Percentiles rank a stretch among this genome's conserved stretches.
Conservation (phyloP, 2,113 vertebrate genomes). For the Oreochromis spilurus region DNA sequence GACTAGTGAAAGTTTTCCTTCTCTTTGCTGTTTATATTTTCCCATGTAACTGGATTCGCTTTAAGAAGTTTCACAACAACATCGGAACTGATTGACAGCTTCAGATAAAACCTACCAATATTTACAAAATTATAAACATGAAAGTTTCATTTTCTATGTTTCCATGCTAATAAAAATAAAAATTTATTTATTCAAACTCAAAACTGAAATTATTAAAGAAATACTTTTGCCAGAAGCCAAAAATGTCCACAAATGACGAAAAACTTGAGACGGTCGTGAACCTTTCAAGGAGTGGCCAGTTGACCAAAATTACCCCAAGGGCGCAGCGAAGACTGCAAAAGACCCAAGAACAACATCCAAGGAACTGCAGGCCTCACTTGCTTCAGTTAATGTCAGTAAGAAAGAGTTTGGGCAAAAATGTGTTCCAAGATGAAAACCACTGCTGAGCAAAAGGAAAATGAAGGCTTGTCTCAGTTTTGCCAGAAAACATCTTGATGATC, state of each 20-base stretch:
- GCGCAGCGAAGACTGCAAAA: not conserved
- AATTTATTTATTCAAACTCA: no score
- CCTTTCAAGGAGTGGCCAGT: not conserved
- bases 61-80: not conserved
- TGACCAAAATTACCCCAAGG: not conserved
- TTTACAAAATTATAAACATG: no score
- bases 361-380: not conserved
- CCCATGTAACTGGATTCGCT: not conserved
- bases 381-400: not conserved
- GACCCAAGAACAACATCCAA: not conserved
- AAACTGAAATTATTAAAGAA: no score
- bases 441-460: not conserved
- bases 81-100: no score
- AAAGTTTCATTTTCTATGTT: no score
- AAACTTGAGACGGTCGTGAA: not conserved
- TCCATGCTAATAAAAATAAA: no score
- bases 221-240: not conserved
- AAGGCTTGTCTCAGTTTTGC: not conserved
- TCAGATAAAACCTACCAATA: no score
- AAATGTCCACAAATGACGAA: not conserved
- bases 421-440: not conserved
- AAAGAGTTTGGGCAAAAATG: not conserved
- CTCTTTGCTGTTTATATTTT: not conserved
- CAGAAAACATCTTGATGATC: not conserved
- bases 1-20: not conserved